These are phyloP conservation scores for Aurelia aurita DNA, from an alignment of 30 jellyfish, hydroid and myxozoan species.

Conservation along the genomic window DNA sequence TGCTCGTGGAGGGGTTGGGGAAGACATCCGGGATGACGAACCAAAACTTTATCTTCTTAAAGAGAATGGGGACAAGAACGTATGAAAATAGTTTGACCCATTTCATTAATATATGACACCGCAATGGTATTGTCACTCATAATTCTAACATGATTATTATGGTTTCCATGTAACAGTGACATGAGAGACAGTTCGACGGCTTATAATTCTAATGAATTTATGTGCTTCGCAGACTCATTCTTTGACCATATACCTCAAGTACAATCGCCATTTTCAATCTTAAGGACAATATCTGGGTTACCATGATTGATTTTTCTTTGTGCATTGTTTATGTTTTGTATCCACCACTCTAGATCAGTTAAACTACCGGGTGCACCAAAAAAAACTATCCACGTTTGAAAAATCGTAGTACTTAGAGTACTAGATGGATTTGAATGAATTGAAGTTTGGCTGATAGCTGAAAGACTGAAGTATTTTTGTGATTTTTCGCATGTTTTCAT, in stretches of 20 bases:
- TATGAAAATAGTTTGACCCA: too few species aligned
- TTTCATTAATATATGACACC: constrained; percentile 30
- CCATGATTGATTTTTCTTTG: constrained; percentile 7
- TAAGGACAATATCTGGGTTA: neutral
- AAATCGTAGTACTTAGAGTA: too few species aligned
- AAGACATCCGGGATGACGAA: too few species aligned
- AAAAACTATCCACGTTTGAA: too few species aligned
- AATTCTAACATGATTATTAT: constrained; percentile 25
- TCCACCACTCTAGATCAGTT: constrained; percentile 50
- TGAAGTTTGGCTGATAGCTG: too few species aligned
- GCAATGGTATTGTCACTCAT: constrained; percentile 39
- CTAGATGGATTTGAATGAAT: too few species aligned
- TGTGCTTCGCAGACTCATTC: constrained; percentile 37
- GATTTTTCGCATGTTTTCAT: too few species aligned
- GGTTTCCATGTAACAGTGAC: constrained; percentile 3
- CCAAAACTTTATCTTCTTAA: too few species aligned
- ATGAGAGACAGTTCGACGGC: constrained; percentile 11
- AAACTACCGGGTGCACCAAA: too few species aligned
- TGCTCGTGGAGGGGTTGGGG: too few species aligned
- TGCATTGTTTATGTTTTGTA: constrained; percentile 9
- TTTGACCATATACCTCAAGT: constrained; percentile 46
- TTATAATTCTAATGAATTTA: constrained; percentile 11
- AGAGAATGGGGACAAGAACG: too few species aligned
- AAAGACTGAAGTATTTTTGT: too few species aligned
- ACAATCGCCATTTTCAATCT: constrained; percentile 5